Evolutionary conservation across 2,797 vertebrate species (phyloP).

Genomic region (Sebastes steindachneri): DNA sequence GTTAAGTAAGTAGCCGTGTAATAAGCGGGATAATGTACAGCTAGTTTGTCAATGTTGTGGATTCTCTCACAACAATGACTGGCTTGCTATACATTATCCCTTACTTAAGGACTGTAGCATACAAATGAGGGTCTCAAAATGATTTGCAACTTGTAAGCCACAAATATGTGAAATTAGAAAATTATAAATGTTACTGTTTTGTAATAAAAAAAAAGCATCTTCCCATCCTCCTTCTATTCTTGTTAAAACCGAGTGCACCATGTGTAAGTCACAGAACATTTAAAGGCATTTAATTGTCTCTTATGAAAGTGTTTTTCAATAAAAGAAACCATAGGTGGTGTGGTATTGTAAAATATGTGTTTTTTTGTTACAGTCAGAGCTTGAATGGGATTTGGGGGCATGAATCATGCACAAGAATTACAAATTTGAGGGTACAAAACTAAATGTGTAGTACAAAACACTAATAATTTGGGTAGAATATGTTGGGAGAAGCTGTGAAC

Average conservation of each 20-base stretch:
- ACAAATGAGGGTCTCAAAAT: background rate
- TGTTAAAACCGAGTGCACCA: background rate
- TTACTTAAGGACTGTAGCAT: background rate
- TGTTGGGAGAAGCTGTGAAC: background rate
- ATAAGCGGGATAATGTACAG: too few relatives aligned
- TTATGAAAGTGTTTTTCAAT: background rate
- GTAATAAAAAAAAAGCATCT: background rate
- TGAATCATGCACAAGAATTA: background rate
- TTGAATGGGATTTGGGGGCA: background rate
- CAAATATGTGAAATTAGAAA: background rate
- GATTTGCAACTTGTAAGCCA: background rate
- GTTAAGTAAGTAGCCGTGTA: too few relatives aligned
- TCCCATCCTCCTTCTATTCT: background rate
- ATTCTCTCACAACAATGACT: too few relatives aligned
- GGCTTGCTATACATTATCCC: too few relatives aligned
- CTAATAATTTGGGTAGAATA: background rate
- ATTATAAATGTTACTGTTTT: background rate
- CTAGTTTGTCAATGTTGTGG: too few relatives aligned
- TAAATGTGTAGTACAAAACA: background rate
- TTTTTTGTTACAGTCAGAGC: background rate
- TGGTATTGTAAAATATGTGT: background rate
- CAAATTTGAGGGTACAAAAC: background rate
- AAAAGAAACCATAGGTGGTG: background rate
- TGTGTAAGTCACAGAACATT: background rate
- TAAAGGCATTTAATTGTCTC: background rate